Evolutionary conservation across 1,140 invertebrate species (phyloP), one percentile per base, ranked within the genome.

Genomic region (Drosophila saltans): DNA sequence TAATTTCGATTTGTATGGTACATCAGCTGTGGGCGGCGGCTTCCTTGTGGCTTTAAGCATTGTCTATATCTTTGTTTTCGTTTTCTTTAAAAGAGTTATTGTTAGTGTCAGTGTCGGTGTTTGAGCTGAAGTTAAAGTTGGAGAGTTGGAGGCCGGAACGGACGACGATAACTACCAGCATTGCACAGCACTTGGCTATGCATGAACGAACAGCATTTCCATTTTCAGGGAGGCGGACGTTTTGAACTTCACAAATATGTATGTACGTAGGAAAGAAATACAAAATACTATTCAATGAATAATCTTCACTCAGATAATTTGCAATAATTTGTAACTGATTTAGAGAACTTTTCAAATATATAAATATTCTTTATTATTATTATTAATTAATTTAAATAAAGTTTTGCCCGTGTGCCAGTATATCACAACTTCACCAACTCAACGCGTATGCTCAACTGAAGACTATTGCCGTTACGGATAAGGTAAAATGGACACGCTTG

Each of bases 21-120:
- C n/a, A 69, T 89, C 85, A 28, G 75, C 64, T 57, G 78, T 39
- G 16, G 57, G 33, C 36, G 33, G 57, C 30, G 57, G 62, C 75
- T 90, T 90, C 75, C 88, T 89, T 78, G 76, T 76, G 72, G 84
- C 81, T 83, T 90, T 90, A 66, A 90, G 85, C 84, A 89, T 89
- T 81, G 84, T 88, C 86, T 82, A 57, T 39, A 57, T 39, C 64
- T 60, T 45, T 58, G 59, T 66, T 75, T 68, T 68, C 41, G 41
- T 58, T 73, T 77, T 59, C 40, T 45, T 43, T 39, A 21, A 3
- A 40, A 26, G n/a, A 52, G 45, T 9, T 24, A 36, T 36, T 36
- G 33, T 36, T 36, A 36, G 33, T 36, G 33, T 4, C 5, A 7
- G 52, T 69, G 41, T 60, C 36, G 59, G 39, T 43, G 65, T 59